These are phyloP conservation scores for Andrena cerasifolii DNA, from an alignment of 1,140 invertebrate genomes.

Conservation along the genomic window DNA sequence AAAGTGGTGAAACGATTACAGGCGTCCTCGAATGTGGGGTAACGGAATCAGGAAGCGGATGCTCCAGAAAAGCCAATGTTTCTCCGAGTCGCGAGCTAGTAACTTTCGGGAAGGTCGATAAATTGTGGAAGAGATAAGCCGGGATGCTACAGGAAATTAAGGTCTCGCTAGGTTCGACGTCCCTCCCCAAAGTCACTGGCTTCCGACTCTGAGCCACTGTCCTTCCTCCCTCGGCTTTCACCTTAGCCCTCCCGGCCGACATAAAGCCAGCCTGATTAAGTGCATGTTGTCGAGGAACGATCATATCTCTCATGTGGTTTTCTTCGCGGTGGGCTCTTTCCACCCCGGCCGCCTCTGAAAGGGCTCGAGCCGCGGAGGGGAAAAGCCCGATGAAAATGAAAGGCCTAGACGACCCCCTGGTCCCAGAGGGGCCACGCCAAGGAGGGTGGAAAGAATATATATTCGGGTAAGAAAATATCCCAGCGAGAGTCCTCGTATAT, in stretches of 20 bases:
- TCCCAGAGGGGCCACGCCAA: constrained; percentile 21
- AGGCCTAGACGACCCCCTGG: constrained; percentile 28
- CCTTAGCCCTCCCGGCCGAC: constrained; percentile 39
- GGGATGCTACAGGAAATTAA: constrained; percentile 69
- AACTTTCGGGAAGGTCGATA: constrained; percentile 61
- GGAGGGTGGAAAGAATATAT: constrained; percentile 29
- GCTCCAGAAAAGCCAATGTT: constrained; percentile 28
- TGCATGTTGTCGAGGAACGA: constrained; percentile 61
- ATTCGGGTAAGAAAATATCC: constrained; percentile 28
- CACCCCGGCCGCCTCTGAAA: constrained; percentile 4
- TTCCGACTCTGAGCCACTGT: constrained; percentile 39
- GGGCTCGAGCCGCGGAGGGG: constrained; percentile 19
- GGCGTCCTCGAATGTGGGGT: not conserved
- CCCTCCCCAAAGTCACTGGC: constrained; percentile 18
- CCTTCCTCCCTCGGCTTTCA: constrained; percentile 53
- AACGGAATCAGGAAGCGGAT: constrained; percentile 30
- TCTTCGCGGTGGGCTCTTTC: constrained; percentile 19
- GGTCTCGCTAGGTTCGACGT: constrained; percentile 56
- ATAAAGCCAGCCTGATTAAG: constrained; percentile 58
- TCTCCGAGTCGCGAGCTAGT: constrained; percentile 21
- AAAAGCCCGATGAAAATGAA: constrained; percentile 47
- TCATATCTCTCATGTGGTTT: constrained; percentile 58
- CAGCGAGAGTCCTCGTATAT: constrained; percentile 29
- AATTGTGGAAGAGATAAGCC: constrained; percentile 68
- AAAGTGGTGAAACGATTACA: constrained; percentile 17